Base-by-base conservation (phyloP, 1,140 invertebrate genomes). In the Euwallacea similis region DNA sequence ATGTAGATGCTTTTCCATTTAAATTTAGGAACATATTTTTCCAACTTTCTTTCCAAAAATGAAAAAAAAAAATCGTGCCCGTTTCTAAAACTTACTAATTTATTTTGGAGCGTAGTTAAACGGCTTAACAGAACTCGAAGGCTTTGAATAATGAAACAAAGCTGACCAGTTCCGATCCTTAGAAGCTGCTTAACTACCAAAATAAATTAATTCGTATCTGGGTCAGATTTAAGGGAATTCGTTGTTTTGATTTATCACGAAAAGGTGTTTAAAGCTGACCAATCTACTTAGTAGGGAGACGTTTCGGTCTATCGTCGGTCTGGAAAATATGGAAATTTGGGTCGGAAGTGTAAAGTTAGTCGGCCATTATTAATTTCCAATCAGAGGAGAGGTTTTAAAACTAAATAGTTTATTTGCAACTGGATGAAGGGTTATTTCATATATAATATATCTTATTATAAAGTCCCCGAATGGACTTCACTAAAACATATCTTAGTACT, bases 191-290 rank as follows among this genome's bases (percentile, higher is more conserved):
- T 66, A 66, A 66, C 64, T 56, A 56, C 64, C 56, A 58, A 55
- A 66, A 66, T 66, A 66, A 66, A 66, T 66, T 66, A 66, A 66
- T 66, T 66, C 64, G 64, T 42, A 43, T 66, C 64, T 13, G 64
- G 64, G 64, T 66, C 64, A 58, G 64, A 42, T 66, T 66, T 66
- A 66, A 66, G 13, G 13, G n/a, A 42, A 66, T 58, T 58, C 54
- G 53, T 55, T 66, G 53, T 55, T 66, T 66, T 66, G 54, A 66
- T 66, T 66, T 66, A 66, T 66, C 54, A 42, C 42, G 54, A 66
- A 66, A 66, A 66, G 62, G 62, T 64, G 62, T 64, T 50, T 50
- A 50, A 21, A 64, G 62, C 62, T 64, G 44, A 50, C 62, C 62
- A 50, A 16, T 64, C 59, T 61, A 16, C 42, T 61, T 61, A 61